Conservation (phyloP, 2,797 vertebrate species). For the Coluber constrictor region DNA sequence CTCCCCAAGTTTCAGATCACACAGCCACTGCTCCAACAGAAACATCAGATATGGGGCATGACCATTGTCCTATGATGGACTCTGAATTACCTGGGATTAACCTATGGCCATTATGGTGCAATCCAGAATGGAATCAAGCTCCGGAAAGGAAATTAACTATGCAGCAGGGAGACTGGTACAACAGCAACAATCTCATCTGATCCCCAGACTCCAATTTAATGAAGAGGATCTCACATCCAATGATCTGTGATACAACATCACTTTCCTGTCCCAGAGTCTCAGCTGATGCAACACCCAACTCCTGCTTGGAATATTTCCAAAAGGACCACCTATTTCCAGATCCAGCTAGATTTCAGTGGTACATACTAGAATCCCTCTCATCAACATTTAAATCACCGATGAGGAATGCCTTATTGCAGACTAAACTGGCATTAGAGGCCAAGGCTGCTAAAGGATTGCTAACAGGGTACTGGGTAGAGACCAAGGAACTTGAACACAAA, state of each 20-base stretch:
- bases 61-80: neutral
- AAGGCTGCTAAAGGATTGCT: neutral
- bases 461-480: neutral
- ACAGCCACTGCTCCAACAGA: neutral
- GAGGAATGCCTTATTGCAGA: neutral
- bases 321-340: neutral
- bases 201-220: neutral
- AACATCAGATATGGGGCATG: neutral
- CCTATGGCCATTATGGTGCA: neutral
- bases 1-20: neutral
- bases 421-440: neutral
- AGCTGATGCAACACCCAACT: neutral
- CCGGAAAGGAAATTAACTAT: neutral
- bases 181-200: neutral
- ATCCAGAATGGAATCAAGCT: neutral
- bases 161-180: neutral
- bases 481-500: neutral
- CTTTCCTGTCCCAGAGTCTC: neutral
- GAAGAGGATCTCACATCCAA: neutral
- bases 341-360: neutral
- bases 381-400: neutral
- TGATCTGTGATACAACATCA: neutral
- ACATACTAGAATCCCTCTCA: neutral
- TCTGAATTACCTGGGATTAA: neutral
- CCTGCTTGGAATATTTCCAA: neutral